These are phyloP conservation scores for Rhodinocichla rosea DNA, from an alignment of 2,113 vertebrate species.

Conservation along the genomic window DNA sequence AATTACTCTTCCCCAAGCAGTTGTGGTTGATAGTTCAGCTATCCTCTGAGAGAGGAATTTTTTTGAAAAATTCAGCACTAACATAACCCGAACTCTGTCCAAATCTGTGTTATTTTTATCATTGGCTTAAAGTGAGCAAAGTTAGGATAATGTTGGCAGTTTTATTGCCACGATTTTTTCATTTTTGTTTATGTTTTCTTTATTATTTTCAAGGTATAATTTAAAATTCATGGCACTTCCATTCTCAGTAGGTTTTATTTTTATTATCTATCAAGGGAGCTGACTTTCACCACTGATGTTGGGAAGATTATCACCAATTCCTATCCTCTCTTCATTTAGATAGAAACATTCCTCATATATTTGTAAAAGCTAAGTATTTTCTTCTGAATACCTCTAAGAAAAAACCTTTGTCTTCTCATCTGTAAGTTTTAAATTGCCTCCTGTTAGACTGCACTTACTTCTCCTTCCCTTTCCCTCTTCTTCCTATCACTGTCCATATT, in stretches of 20 bases:
- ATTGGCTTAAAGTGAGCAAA: background rate
- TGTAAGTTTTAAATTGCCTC: background rate
- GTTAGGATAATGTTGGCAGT: background rate
- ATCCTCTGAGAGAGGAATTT: background rate
- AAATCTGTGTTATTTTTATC: background rate
- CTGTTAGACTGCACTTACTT: background rate
- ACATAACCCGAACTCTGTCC: background rate
- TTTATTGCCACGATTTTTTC: background rate
- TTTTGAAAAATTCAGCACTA: background rate
- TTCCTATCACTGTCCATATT: background rate
- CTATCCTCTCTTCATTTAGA: background rate
- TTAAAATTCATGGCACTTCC: background rate
- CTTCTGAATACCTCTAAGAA: background rate
- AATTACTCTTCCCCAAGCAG: background rate
- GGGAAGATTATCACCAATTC: background rate
- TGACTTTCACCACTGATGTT: background rate
- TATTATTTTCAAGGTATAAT: background rate
- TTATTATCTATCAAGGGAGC: background rate
- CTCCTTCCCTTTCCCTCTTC: background rate
- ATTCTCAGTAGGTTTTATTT: background rate
- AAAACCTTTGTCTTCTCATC: background rate
- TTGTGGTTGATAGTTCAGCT: conserved; percentile 25
- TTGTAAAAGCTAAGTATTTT: background rate
- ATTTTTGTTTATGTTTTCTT: background rate
- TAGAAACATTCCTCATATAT: background rate